Evolutionary conservation across 2,797 vertebrate genomes (phyloP).

Genomic region (Myripristis jacobus): DNA sequence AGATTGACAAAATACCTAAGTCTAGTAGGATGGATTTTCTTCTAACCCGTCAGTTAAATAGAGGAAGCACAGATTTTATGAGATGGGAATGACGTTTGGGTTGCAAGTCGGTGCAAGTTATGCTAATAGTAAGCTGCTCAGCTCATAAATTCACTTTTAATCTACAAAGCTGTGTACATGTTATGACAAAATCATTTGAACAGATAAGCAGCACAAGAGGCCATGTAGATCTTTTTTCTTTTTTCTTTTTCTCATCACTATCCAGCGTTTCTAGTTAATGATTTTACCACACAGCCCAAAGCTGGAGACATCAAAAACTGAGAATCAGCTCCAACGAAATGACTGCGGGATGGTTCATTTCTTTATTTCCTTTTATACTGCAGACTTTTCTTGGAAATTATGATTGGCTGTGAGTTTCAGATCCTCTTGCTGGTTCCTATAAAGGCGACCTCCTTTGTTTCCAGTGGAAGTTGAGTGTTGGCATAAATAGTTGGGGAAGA

Average conservation of each 20-base stretch:
- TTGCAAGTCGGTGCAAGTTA: constrained; percentile 54
- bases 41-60: too few relatives aligned
- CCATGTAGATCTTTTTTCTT: neutral
- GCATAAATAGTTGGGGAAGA: neutral
- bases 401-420: neutral
- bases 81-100: neutral
- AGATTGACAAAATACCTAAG: constrained; percentile 5
- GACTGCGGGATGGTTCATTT: too few relatives aligned
- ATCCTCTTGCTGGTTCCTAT: neutral
- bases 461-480: neutral
- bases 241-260: neutral
- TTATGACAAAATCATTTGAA: neutral
- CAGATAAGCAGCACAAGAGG: neutral
- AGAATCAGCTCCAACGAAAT: neutral
- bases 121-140: neutral
- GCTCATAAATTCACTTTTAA: neutral
- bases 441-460: neutral
- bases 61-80: neutral
- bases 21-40: neutral
- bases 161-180: neutral
- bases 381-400: neutral
- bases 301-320: neutral
- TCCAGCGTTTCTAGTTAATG: neutral
- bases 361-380: too few relatives aligned
- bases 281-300: neutral